A percentile compares a stretch with the other conserved stretches of the same genome.
phyloP scores from a whole-genome alignment of 1,140 invertebrate species.

The Calosoma granatense region DNA sequence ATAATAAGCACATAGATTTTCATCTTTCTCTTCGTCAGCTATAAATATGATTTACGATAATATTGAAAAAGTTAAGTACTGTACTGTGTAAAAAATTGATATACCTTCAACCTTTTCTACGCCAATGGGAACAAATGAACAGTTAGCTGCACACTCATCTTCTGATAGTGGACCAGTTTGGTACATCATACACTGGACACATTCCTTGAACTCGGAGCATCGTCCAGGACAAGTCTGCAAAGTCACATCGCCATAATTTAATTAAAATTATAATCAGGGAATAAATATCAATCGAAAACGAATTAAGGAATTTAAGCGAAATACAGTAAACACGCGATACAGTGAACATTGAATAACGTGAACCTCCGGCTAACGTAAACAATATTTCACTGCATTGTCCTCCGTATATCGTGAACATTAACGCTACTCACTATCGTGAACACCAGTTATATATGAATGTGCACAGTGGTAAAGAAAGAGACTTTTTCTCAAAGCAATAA shows the following conservation, averaged over 20 bases:
- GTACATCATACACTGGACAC: conserved; percentile 64
- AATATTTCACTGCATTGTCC: too few species aligned
- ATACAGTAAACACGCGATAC: too few species aligned
- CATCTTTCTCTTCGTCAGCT: conserved; percentile 61
- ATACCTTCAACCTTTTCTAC: conserved; percentile 45
- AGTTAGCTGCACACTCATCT: conserved; percentile 43
- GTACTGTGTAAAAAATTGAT: background rate
- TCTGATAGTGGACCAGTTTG: conserved; percentile 49
- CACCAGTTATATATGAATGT: too few species aligned
- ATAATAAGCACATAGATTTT: conserved; percentile 64
- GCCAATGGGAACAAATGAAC: conserved; percentile 45
- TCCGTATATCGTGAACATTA: too few species aligned
- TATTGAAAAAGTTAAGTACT: conserved; percentile 5
- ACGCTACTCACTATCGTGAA: too few species aligned
- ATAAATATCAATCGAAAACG: too few species aligned
- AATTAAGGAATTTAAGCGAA: too few species aligned
- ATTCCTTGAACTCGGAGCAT: conserved; percentile 62
- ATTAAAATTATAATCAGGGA: too few species aligned
- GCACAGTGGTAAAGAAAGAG: too few species aligned
- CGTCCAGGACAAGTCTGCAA: conserved; percentile 57
- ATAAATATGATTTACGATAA: conserved; percentile 30
- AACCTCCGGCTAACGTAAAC: too few species aligned
- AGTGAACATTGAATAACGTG: too few species aligned
- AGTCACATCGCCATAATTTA: conserved; percentile 10
- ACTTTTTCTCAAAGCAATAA: too few species aligned